Conservation (phyloP, 2,113 vertebrate genomes). For the Glareola pratincola region DNA sequence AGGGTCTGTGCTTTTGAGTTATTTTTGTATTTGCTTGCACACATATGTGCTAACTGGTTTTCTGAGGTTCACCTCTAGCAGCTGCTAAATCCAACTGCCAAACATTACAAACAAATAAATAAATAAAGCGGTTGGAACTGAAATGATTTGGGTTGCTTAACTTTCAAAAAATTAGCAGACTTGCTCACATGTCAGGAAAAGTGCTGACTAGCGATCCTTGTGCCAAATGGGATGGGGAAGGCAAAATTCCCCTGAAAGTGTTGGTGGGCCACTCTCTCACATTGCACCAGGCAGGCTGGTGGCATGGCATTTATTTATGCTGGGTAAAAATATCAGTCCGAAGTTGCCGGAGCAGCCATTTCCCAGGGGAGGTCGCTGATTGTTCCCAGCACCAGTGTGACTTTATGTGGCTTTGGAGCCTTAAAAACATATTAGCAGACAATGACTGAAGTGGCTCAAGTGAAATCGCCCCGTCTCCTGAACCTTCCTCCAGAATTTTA, state of each 20-base stretch:
- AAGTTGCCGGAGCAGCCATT: not conserved
- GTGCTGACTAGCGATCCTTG: not conserved
- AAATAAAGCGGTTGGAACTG: not conserved
- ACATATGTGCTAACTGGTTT: not conserved
- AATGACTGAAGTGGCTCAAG: not conserved
- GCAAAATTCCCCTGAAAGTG: not conserved
- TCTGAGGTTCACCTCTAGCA: not conserved
- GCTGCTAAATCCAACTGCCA: constrained; percentile 11
- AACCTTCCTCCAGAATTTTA: constrained; percentile 7
- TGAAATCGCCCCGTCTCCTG: accelerated
- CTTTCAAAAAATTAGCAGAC: constrained; percentile 12
- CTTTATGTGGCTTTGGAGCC: not conserved
- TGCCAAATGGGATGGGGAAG: not conserved
- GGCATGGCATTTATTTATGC: constrained; percentile 10
- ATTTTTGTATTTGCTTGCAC: constrained; percentile 4
- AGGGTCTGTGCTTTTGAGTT: not conserved
- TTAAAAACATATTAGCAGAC: not conserved
- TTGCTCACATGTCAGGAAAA: not conserved
- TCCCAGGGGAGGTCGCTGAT: not conserved
- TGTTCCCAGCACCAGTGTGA: not conserved
- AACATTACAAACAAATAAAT: constrained; percentile 3
- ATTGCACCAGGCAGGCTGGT: not conserved
- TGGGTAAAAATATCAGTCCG: constrained; percentile 5
- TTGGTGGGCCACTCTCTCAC: not conserved
- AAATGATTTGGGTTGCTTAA: not conserved